phyloP scores from a whole-genome alignment of 2,113 vertebrate species.

The Meles meles region DNA sequence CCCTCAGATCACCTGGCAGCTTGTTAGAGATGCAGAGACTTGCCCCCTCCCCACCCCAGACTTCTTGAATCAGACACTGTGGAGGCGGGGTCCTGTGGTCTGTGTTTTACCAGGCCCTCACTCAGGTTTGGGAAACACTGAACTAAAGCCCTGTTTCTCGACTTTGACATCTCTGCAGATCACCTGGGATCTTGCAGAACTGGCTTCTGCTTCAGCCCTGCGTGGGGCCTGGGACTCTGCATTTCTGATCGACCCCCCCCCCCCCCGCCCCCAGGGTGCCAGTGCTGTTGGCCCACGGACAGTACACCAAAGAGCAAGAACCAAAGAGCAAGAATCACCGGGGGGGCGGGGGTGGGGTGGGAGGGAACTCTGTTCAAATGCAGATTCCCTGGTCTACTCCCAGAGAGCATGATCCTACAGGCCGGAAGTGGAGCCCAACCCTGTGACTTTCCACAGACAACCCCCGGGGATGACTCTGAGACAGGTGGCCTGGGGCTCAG shows the following conservation, averaged over 20 bases:
- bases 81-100: background rate
- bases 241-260: background rate
- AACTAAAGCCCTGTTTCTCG: too few relatives aligned
- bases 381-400: background rate
- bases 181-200: background rate
- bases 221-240: background rate
- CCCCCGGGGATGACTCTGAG: background rate
- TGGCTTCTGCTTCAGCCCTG: background rate
- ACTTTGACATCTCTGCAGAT: background rate
- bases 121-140: background rate
- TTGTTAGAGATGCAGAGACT: background rate
- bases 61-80: background rate
- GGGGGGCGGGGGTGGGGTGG: too few relatives aligned
- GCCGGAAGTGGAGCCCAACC: background rate
- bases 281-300: background rate
- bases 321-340: too few relatives aligned
- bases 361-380: background rate
- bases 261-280: background rate
- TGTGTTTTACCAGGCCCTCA: background rate
- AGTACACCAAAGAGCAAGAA: too few relatives aligned
- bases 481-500: background rate
- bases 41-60: background rate
- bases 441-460: background rate
- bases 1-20: background rate
- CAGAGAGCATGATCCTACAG: background rate